These are phyloP conservation scores for Lichenostomus cassidix DNA, from an alignment of 2,113 vertebrate species.

Conservation along the genomic window DNA sequence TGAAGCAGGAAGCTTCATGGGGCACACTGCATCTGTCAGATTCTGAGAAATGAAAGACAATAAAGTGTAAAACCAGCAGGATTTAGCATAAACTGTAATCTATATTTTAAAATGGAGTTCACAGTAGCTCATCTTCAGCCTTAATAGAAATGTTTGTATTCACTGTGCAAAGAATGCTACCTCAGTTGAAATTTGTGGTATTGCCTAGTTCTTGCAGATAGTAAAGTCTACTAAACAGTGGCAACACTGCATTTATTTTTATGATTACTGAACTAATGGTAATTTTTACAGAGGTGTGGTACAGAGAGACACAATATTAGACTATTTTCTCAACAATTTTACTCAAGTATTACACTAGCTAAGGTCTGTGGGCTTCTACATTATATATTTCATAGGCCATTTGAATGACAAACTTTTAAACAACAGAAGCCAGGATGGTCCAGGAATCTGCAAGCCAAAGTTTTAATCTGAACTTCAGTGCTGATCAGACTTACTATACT, in stretches of 20 bases:
- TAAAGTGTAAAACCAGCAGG: not conserved
- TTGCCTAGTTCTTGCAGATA: not conserved
- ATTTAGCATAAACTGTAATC: not conserved
- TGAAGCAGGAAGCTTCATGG: not conserved
- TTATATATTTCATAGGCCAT: not conserved
- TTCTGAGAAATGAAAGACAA: not conserved
- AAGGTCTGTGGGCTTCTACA: not conserved
- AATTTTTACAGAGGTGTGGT: not conserved
- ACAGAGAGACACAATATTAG: not conserved
- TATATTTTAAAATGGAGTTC: not conserved
- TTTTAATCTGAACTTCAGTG: not conserved
- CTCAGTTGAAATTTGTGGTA: not conserved
- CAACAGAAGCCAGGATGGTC: not conserved
- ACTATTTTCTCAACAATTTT: not conserved
- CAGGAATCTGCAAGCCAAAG: not conserved
- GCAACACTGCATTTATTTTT: not conserved
- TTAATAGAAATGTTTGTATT: not conserved
- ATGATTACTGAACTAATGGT: not conserved
- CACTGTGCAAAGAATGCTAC: not conserved
- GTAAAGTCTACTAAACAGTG: not conserved
- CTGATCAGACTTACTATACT: not conserved
- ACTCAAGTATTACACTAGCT: not conserved
- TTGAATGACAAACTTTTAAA: not conserved
- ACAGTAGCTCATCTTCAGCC: not conserved
- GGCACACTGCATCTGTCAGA: not conserved